A percentile compares a stretch with the other conserved stretches of the same genome.
These are phyloP conservation scores for Salminus brasiliensis DNA, from an alignment of 2,113 vertebrate genomes.

Conservation along the genomic window DNA sequence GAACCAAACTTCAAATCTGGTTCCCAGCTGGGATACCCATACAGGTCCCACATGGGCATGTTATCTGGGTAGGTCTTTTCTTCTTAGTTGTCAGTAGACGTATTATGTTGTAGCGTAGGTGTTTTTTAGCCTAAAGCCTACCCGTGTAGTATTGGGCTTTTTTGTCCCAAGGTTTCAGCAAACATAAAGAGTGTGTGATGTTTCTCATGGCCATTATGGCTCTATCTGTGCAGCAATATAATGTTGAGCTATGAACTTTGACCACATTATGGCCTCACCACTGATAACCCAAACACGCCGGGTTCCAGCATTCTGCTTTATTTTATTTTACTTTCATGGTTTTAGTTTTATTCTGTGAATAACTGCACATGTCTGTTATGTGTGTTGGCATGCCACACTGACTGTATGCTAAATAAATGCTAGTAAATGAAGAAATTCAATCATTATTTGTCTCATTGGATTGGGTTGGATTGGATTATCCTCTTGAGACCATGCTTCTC, in stretches of 20 bases:
- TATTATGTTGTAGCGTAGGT: too few species aligned
- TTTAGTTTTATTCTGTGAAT: conserved; percentile 45
- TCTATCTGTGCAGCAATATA: conserved; percentile 15
- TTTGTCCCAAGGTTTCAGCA: background rate
- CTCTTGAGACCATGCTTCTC: too few species aligned
- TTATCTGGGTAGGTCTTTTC: too few species aligned
- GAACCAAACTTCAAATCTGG: too few species aligned
- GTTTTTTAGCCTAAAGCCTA: too few species aligned
- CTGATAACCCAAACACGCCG: background rate
- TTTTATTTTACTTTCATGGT: conserved; percentile 20
- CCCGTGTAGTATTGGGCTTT: background rate
- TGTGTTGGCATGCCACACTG: conserved; percentile 48
- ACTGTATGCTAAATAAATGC: conserved; percentile 50
- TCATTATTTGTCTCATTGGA: background rate
- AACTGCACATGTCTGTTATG: conserved; percentile 38
- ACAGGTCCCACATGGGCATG: too few species aligned
- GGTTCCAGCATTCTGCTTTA: background rate
- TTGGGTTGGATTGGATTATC: too few species aligned
- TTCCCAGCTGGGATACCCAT: too few species aligned
- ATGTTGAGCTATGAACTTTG: conserved; percentile 6
- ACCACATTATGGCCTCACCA: background rate
- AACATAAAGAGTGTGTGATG: background rate
- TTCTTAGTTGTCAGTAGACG: too few species aligned
- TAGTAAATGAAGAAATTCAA: background rate
- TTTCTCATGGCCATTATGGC: background rate